phyloP scores from a whole-genome alignment of 1,140 invertebrate genomes.

The Popillia japonica region DNA sequence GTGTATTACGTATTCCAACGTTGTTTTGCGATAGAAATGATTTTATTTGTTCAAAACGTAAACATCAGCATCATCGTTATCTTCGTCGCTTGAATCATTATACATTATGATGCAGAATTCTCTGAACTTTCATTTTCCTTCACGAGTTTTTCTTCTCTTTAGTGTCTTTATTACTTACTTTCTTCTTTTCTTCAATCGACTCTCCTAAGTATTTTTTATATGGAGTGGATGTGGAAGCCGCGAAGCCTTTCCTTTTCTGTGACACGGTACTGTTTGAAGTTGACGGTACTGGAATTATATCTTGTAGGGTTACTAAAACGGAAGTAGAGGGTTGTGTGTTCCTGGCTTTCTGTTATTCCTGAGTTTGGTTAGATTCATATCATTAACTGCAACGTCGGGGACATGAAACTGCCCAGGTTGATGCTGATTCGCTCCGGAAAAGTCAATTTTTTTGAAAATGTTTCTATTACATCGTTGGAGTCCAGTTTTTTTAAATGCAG shows the following conservation, averaged over 20 bases:
- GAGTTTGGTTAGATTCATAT: background rate
- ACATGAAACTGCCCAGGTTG: background rate
- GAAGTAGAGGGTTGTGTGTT: background rate
- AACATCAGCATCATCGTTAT: background rate
- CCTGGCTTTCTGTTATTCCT: background rate
- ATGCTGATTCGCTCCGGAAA: background rate
- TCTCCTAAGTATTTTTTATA: background rate
- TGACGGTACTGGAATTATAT: conserved; percentile 5
- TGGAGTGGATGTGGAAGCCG: background rate
- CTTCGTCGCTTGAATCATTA: conserved; percentile 10
- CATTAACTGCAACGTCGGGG: background rate
- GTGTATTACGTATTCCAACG: no score
- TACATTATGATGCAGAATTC: background rate
- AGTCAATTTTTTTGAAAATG: background rate
- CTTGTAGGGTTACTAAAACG: background rate
- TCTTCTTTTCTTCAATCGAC: background rate
- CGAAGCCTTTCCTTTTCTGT: background rate
- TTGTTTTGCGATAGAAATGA: conserved; percentile 4
- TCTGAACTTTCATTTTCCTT: background rate
- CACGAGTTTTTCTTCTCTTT: no score
- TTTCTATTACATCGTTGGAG: background rate
- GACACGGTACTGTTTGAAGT: background rate
- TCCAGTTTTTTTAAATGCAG: background rate
- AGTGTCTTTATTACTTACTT: background rate
- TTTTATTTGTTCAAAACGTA: background rate